Evolutionary conservation across 92 coral and sea anemone genomes (phyloP).

Genomic region (Phenganax subtilis): DNA sequence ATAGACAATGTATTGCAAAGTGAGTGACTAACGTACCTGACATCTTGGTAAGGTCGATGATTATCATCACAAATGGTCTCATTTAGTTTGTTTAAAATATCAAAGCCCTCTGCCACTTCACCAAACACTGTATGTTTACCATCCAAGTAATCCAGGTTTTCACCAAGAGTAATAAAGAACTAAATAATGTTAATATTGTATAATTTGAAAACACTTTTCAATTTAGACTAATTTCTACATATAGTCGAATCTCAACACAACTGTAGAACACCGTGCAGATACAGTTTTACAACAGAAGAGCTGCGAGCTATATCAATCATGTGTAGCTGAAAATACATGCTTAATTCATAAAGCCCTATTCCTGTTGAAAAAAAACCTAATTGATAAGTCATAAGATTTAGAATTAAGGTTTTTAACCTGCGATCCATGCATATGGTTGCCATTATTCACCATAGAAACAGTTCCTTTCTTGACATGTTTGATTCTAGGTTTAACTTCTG

Average conservation of each 20-base stretch:
- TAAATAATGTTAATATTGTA: constrained; percentile 19
- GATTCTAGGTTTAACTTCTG: constrained; percentile 83
- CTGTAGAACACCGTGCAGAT: no score
- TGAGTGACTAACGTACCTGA: constrained; percentile 48
- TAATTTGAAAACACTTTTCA: no score
- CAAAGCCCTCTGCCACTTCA: constrained; percentile 95
- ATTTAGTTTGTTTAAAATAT: constrained; percentile 77
- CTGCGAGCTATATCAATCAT: no score
- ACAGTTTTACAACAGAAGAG: no score
- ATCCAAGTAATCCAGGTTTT: constrained; percentile 76
- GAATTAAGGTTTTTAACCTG: constrained; percentile 50
- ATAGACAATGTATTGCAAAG: no score
- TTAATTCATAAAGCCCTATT: not conserved
- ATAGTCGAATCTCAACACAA: no score
- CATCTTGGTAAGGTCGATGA: constrained; percentile 92
- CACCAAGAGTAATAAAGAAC: constrained; percentile 91
- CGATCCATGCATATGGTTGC: constrained; percentile 93
- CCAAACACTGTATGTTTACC: constrained; percentile 97
- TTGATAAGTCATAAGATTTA: not conserved
- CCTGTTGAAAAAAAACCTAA: not conserved
- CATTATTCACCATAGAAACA: constrained; percentile 96
- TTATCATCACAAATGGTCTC: constrained; percentile 92
- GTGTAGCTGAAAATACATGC: no score
- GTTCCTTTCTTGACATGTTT: constrained; percentile 86
- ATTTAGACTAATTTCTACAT: no score